These are phyloP conservation scores for Lycocerus yunnanus DNA, from an alignment of 2,888 invertebrate species.

Conservation along the genomic window DNA sequence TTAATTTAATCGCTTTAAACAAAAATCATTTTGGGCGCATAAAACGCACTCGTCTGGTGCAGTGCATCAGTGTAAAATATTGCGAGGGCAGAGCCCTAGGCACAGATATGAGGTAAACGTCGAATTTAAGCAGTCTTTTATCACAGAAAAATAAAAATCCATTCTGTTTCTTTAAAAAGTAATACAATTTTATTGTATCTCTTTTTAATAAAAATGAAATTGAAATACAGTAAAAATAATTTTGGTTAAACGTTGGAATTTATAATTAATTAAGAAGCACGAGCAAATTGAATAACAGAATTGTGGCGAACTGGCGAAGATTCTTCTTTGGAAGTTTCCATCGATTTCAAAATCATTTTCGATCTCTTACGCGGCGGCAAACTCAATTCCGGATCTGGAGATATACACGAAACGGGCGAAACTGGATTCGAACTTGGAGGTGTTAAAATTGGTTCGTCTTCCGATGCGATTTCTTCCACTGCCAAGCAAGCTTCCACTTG, in stretches of 20 bases:
- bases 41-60: constrained; percentile 21
- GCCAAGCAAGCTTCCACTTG: constrained; percentile 68
- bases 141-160: constrained; percentile 53
- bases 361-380: constrained; percentile 78
- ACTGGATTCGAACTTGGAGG: constrained; percentile 66
- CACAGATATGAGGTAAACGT: constrained; percentile 58
- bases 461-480: constrained; percentile 59
- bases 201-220: constrained; percentile 7
- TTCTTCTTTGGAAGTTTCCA: constrained; percentile 52
- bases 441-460: constrained; percentile 59
- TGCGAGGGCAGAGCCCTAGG: constrained; percentile 52
- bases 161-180: constrained; percentile 13
- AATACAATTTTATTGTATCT: constrained; percentile 8
- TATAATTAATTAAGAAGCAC: constrained; percentile 62
- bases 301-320: constrained; percentile 56
- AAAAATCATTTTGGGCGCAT: constrained; percentile 6
- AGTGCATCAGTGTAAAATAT: constrained; percentile 41
- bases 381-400: constrained; percentile 63
- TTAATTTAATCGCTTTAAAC: constrained; percentile 5
- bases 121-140: constrained; percentile 49
- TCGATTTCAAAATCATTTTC: constrained; percentile 75
- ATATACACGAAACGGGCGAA: constrained; percentile 54
- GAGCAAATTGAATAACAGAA: constrained; percentile 87
- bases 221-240: constrained; percentile 2
- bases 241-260: constrained; percentile 10